Evolutionary conservation across 92 coral and sea anemone genomes (phyloP), one percentile per base, ranked within the genome.

Genomic region (Meandrina meandrites): DNA sequence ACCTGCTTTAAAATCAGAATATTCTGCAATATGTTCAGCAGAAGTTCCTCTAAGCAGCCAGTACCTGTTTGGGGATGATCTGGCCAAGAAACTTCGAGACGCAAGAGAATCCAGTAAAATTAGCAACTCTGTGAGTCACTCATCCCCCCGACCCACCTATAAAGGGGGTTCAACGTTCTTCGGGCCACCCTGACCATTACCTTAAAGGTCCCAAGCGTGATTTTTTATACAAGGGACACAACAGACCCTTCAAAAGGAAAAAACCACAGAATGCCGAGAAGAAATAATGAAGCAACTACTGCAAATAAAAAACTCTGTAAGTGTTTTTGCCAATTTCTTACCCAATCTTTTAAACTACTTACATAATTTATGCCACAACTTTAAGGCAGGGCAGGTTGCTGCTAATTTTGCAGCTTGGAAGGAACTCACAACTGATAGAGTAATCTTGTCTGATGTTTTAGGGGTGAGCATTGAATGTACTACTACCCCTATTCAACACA

Each of bases 91-190:
- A 24, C 37, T 73, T 50, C 69, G 84, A 45, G 91, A 83, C 58
- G 86, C 81, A 12, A 89, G 74, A 72, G 86, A 85, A 34, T 71
- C 92, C 12, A 72, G 89, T 74, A 90, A 82, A 77, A 85, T 90
- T 72, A 85, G 92, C 81, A 53, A 22, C 1, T 56, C 86, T 71
- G 86, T 80, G 58, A 66, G 67, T 45, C 81, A 68, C 76, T 75
- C 84, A 48, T 24, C 48, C 30, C 45, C 66, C 1, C 78, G 83
- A 75, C 40, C 58, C 67, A 36, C 78, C 36, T 81, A 66, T 50
- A 89, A 75, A 86, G 73, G 82, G 66, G 50, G 22, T 22, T n/a
- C 80, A 76, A 18, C 82, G 28, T 15, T 11, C 27, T 18, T 79
- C 82, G 2, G 24, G 82, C 15, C 67, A 27, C 11, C 70, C 31